Percentiles rank a stretch among this genome's conserved stretches.
phyloP scores from a whole-genome alignment of 2,113 vertebrate species.

The Petroica traversi region DNA sequence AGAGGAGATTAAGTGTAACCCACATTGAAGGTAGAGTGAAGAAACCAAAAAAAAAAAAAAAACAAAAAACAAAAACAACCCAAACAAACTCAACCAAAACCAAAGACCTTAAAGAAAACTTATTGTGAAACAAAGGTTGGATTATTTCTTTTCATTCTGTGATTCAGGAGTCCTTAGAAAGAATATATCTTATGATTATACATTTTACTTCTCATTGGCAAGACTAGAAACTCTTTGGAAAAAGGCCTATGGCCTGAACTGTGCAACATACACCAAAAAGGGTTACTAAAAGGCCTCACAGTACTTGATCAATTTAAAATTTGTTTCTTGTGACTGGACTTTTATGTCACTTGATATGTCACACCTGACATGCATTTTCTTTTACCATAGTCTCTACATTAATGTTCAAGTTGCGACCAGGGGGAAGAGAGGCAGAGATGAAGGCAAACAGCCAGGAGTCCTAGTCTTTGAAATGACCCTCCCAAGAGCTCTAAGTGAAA shows the following conservation, averaged over 20 bases:
- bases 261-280: conserved; percentile 21
- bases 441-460: conserved; percentile 9
- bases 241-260: conserved; percentile 14
- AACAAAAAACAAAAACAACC: neutral
- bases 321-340: conserved; percentile 4
- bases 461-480: conserved; percentile 52
- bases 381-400: conserved; percentile 19
- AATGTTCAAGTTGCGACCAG: neutral
- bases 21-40: neutral
- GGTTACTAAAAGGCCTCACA: neutral
- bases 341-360: conserved; percentile 47
- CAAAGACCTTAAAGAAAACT: neutral
- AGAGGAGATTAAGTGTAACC: conserved; percentile 4
- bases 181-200: neutral
- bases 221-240: conserved; percentile 2
- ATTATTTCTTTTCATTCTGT: neutral
- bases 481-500: conserved; percentile 57
- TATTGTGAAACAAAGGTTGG: neutral
- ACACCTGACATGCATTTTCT: conserved; percentile 43
- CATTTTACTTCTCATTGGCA: conserved; percentile 19
- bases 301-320: conserved; percentile 5
- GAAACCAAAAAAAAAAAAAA: neutral
- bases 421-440: conserved; percentile 14
- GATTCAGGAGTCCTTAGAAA: neutral
- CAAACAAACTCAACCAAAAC: neutral